These are phyloP conservation scores for Phthorimaea operculella DNA, from an alignment of 1,140 invertebrate species.

Conservation along the genomic window DNA sequence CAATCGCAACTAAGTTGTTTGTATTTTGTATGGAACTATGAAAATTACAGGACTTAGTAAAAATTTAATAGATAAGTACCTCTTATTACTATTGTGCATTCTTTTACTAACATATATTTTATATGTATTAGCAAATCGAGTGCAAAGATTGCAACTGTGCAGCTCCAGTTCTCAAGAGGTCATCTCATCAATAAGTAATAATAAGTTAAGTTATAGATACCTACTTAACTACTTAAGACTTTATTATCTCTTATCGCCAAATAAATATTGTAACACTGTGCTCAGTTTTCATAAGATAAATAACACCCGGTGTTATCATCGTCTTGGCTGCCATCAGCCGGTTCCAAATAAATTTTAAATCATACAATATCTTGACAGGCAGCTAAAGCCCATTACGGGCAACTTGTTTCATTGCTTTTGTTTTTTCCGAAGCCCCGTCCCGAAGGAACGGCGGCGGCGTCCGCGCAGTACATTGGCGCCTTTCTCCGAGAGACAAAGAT, in stretches of 20 bases:
- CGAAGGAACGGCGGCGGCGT: slow-evolving; percentile 59
- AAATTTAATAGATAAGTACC: background rate
- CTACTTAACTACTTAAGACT: too few species aligned
- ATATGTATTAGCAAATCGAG: background rate
- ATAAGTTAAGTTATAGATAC: too few species aligned
- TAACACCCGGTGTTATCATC: background rate
- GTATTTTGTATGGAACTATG: background rate
- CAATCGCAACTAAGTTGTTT: background rate
- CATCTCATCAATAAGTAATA: background rate
- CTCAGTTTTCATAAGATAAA: slow-evolving; percentile 4
- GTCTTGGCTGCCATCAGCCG: background rate
- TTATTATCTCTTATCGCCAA: background rate
- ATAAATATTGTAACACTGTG: slow-evolving; percentile 1
- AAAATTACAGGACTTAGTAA: background rate
- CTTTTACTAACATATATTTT: background rate
- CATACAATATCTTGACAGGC: slow-evolving; percentile 43
- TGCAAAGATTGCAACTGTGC: background rate
- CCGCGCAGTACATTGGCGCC: slow-evolving; percentile 57
- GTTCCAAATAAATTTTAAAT: slow-evolving; percentile 28
- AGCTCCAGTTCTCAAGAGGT: background rate
- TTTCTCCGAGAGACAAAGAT: slow-evolving; percentile 49
- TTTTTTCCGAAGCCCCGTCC: slow-evolving; percentile 48
- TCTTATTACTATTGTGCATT: too few species aligned
- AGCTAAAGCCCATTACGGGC: slow-evolving; percentile 46
- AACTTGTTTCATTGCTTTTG: slow-evolving; percentile 62